Conservation (phyloP, 2,113 vertebrate species). For the Naja naja region DNA sequence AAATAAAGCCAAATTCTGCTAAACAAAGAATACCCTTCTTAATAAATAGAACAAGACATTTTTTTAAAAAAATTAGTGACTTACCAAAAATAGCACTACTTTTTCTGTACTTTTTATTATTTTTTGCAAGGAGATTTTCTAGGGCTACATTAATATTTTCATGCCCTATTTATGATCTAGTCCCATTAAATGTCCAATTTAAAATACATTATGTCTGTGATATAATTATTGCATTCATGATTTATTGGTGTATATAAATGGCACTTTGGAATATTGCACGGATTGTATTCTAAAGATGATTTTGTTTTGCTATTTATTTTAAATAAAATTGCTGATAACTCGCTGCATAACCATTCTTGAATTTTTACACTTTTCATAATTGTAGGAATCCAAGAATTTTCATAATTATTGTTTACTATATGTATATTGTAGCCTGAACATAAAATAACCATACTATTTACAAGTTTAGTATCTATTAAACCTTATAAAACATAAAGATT, state of each 20-base stretch:
- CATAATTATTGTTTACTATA: background rate
- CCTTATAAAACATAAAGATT: background rate
- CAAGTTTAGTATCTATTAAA: background rate
- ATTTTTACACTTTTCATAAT: slow-evolving; percentile 3
- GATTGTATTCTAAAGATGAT: slow-evolving; percentile 5
- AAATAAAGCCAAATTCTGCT: background rate
- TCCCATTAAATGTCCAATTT: slow-evolving; percentile 35
- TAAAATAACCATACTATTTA: background rate
- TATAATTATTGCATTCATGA: background rate
- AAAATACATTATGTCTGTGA: background rate
- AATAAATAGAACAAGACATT: background rate
- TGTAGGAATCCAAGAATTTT: slow-evolving; percentile 1
- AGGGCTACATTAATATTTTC: background rate
- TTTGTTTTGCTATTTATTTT: slow-evolving; percentile 13
- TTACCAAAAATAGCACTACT: slow-evolving; percentile 10
- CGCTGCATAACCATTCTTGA: slow-evolving; percentile 16
- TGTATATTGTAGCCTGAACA: background rate
- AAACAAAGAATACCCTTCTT: background rate
- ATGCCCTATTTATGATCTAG: slow-evolving; percentile 35
- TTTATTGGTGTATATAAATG: slow-evolving; percentile 15
- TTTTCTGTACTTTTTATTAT: slow-evolving; percentile 20
- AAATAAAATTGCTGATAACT: slow-evolving; percentile 31
- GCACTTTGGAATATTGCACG: slow-evolving; percentile 43
- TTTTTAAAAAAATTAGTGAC: background rate
- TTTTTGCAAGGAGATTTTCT: background rate